Evolutionary conservation across 2,113 vertebrate genomes (phyloP).

Genomic region (Cyprinodon variegatus): DNA sequence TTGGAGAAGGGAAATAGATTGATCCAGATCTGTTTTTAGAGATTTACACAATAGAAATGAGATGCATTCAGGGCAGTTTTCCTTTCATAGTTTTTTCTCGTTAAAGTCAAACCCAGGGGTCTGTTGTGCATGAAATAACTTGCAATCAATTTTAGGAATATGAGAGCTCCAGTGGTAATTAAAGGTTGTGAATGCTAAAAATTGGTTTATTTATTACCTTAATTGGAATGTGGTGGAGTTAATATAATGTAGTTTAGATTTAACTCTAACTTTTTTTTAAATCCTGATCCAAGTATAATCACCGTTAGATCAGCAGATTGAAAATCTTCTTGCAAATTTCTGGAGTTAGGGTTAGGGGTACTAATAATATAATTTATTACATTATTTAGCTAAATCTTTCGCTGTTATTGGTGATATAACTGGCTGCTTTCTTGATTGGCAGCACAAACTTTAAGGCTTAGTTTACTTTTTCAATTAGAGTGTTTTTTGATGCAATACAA

Average conservation of each 20-base stretch:
- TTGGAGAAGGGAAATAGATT: not conserved
- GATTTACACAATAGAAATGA: not conserved
- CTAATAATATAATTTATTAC: not conserved
- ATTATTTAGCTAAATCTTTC: not conserved
- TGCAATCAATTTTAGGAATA: not conserved
- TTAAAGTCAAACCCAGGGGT: not conserved
- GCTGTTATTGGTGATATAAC: too few species aligned
- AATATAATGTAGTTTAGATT: not conserved
- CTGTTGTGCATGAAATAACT: not conserved
- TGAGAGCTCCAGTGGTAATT: not conserved
- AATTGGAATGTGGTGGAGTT: not conserved
- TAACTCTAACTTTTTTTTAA: not conserved
- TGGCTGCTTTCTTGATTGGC: too few species aligned
- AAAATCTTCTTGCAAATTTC: not conserved
- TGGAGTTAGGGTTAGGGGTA: too few species aligned
- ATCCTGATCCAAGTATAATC: not conserved
- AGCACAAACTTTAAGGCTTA: too few species aligned
- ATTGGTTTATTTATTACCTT: not conserved
- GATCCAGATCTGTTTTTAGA: not conserved
- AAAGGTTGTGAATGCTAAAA: not conserved
- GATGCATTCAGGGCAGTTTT: conserved; percentile 4
- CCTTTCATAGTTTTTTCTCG: not conserved
- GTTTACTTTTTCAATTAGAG: too few species aligned
- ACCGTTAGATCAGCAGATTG: not conserved
- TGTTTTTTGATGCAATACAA: too few species aligned